phyloP scores from a whole-genome alignment of 2,113 vertebrate species.

The Pseudonaja textilis region DNA sequence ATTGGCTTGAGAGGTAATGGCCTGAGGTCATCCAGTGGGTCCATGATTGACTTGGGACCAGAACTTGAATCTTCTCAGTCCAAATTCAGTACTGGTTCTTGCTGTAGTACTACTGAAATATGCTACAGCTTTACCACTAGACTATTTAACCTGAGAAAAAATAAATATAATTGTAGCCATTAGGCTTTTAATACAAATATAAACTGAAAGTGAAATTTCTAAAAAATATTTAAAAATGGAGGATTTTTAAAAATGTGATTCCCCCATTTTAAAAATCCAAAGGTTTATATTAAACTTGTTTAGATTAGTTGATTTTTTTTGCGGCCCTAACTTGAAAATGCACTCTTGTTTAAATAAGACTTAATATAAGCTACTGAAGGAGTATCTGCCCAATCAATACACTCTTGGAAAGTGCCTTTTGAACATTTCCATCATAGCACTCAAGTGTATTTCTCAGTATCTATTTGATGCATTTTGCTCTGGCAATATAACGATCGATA shows the following conservation, averaged over 20 bases:
- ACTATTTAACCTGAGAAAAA: not conserved
- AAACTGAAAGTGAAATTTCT: not conserved
- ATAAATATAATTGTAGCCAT: not conserved
- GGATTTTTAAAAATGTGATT: not conserved
- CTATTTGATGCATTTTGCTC: not conserved
- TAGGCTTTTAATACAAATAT: not conserved
- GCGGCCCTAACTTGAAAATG: not conserved
- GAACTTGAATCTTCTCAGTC: not conserved
- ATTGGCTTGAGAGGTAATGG: not conserved
- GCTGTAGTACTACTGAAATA: not conserved
- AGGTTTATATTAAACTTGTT: not conserved
- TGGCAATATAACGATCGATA: not conserved
- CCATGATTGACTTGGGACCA: not conserved
- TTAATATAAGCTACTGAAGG: not conserved
- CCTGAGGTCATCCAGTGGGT: not conserved
- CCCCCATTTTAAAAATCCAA: not conserved
- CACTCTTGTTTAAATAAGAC: not conserved
- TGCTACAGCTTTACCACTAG: not conserved
- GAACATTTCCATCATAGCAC: slow-evolving; percentile 6
- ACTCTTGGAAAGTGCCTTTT: not conserved
- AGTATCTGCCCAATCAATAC: not conserved
- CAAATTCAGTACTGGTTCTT: not conserved
- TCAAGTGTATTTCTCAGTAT: slow-evolving; percentile 3
- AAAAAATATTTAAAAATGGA: not conserved
- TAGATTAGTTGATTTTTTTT: not conserved